Percentiles rank a stretch among this genome's conserved stretches.
These are phyloP conservation scores for Amazona ochrocephala DNA, from an alignment of 2,797 vertebrate species.

Conservation along the genomic window DNA sequence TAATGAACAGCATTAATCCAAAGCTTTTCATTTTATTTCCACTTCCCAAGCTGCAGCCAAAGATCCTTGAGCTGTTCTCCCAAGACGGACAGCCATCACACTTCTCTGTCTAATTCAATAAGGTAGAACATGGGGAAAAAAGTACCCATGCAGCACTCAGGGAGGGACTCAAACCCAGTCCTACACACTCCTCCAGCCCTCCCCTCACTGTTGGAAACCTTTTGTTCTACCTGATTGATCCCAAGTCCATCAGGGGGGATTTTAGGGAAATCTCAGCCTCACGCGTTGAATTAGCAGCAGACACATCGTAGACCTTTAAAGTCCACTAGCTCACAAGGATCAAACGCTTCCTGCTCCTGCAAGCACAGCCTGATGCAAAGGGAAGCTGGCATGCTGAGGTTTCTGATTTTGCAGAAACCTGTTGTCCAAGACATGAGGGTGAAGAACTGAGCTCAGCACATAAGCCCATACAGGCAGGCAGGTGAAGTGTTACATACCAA, in stretches of 20 bases:
- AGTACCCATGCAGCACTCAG: not conserved
- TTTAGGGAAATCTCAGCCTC: not conserved
- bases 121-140: not conserved
- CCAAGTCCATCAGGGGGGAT: not conserved
- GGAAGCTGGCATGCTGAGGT: not conserved
- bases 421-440: not conserved
- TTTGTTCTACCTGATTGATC: not conserved
- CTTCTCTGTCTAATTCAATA: not conserved
- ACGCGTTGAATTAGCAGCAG: not conserved
- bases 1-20: not conserved
- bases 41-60: not conserved
- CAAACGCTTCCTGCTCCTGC: not conserved
- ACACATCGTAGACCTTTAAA: not conserved
- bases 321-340: not conserved
- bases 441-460: not conserved
- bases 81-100: not conserved
- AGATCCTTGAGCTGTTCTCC: not conserved
- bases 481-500: not conserved
- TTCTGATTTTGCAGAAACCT: not conserved
- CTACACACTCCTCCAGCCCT: not conserved
- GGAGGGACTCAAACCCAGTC: not conserved
- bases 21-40: not conserved
- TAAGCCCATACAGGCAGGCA: not conserved
- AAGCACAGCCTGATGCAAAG: not conserved
- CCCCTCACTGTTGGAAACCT: not conserved